These are phyloP conservation scores for Temnothorax unifasciatus DNA, from an alignment of 2,888 invertebrate species.

Conservation along the genomic window DNA sequence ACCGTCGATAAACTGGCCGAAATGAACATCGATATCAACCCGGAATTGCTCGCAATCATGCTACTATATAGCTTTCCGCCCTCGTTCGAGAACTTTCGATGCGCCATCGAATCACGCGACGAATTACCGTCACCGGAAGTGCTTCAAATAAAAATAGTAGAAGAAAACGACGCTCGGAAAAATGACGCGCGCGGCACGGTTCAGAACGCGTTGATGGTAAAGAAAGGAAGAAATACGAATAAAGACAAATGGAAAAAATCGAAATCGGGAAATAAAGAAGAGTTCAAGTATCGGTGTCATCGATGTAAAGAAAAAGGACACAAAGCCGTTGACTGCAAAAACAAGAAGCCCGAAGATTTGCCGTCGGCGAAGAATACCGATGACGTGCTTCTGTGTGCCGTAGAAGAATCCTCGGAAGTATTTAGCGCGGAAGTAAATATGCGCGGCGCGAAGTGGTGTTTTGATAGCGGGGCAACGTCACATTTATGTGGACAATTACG, in stretches of 20 bases:
- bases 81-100: too few species aligned
- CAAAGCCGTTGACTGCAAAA: constrained; percentile 46
- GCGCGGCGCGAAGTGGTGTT: background rate
- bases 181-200: background rate
- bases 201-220: background rate
- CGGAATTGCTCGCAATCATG: too few species aligned
- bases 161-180: background rate
- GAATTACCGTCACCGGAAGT: too few species aligned
- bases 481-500: constrained; percentile 58
- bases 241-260: background rate
- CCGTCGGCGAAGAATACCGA: background rate
- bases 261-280: background rate
- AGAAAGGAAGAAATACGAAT: background rate
- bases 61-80: too few species aligned
- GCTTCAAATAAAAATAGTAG: too few species aligned
- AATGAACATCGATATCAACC: too few species aligned
- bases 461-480: constrained; percentile 14
- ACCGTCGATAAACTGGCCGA: too few species aligned
- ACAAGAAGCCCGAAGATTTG: background rate
- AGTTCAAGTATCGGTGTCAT: constrained; percentile 43
- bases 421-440: background rate
- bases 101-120: too few species aligned
- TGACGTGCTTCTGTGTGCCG: background rate
- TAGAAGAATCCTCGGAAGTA: background rate
- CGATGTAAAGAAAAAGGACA: constrained; percentile 45